These are phyloP conservation scores for Dinothrombium tinctorium DNA, from an alignment of 1,140 invertebrate species.

Conservation along the genomic window DNA sequence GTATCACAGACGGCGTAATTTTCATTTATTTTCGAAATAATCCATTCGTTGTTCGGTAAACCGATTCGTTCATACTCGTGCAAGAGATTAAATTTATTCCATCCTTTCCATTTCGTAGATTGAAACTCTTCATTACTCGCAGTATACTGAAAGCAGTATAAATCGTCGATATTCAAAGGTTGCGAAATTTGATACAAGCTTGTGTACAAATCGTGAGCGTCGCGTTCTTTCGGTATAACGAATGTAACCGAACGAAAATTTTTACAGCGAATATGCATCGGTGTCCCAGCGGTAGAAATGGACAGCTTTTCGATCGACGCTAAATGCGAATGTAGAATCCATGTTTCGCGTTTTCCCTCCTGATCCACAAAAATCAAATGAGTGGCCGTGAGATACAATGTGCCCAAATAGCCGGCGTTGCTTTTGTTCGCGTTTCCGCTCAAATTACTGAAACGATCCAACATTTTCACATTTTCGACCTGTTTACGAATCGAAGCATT, in stretches of 20 bases:
- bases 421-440: no score
- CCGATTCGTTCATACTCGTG: slow-evolving; percentile 77
- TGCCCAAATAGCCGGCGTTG: no score
- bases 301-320: slow-evolving; percentile 66
- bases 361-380: slow-evolving; percentile 87
- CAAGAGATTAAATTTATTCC: slow-evolving; percentile 76
- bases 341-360: slow-evolving; percentile 79
- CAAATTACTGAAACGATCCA: no score
- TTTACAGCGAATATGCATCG: slow-evolving; percentile 77
- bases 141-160: slow-evolving; percentile 85
- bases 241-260: slow-evolving; percentile 87
- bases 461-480: no score
- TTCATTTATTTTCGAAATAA: slow-evolving; percentile 62
- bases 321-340: slow-evolving; percentile 86
- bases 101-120: slow-evolving; percentile 41
- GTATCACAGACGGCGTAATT: slow-evolving; percentile 93
- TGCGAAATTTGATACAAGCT: slow-evolving; percentile 64
- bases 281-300: slow-evolving; percentile 67
- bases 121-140: slow-evolving; percentile 47
- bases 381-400: slow-evolving; percentile 79
- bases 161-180: slow-evolving; percentile 57
- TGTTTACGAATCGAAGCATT: no score
- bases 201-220: slow-evolving; percentile 82
- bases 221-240: slow-evolving; percentile 75
- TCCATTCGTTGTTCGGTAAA: slow-evolving; percentile 78